Conservation (phyloP, 2,888 invertebrate genomes). For the Thereva unica region DNA sequence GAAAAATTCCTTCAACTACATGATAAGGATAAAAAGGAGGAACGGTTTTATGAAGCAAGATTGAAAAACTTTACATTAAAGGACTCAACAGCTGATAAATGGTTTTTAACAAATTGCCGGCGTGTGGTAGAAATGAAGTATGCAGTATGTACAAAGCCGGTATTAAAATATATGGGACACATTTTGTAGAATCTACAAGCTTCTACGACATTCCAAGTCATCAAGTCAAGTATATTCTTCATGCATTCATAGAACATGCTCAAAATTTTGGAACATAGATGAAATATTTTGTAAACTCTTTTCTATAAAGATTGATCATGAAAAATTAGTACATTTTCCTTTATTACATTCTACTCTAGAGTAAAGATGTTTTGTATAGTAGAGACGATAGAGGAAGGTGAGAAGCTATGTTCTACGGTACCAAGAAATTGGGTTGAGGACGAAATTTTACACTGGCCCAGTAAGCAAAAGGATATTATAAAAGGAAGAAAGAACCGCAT, state of each 20-base stretch:
- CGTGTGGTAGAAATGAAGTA: background rate
- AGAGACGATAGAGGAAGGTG: background rate
- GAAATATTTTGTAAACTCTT: constrained; percentile 7
- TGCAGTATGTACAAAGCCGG: background rate
- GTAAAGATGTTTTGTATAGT: background rate
- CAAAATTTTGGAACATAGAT: constrained; percentile 29
- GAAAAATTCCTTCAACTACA: background rate
- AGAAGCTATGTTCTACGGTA: background rate
- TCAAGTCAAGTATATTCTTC: constrained; percentile 40
- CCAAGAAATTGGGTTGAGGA: background rate
- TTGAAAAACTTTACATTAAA: constrained; percentile 24
- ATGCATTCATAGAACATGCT: constrained; percentile 29
- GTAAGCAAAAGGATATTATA: background rate
- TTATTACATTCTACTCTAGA: background rate
- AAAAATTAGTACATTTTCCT: background rate
- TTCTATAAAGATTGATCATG: background rate
- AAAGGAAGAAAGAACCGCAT: background rate
- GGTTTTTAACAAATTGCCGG: constrained; percentile 10
- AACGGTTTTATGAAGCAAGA: constrained; percentile 35
- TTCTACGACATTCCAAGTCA: constrained; percentile 22
- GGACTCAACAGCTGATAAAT: background rate
- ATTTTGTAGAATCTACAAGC: background rate
- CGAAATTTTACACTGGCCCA: background rate
- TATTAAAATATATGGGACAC: background rate
- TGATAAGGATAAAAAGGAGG: background rate